Evolutionary conservation across 1,140 invertebrate species (phyloP), one percentile per base, ranked within the genome.

Genomic region (Gryon sp.): DNA sequence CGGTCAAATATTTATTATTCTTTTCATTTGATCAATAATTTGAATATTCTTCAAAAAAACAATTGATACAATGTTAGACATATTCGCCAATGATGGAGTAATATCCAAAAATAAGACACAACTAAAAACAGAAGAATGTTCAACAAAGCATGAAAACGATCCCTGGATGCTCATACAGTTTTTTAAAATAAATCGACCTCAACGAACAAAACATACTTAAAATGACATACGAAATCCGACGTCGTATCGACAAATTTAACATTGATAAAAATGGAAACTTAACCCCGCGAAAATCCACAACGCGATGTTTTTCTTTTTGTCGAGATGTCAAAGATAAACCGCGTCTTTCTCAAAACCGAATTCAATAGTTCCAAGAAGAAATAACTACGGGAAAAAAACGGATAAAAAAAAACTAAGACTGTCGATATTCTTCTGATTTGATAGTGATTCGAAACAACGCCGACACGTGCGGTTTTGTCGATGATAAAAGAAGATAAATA

Each of bases 401-500:
- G 11, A 41, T 14, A 14, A 5, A 55, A 3, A 18, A 41, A 7
- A 16, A 16, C 7, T 16, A 14, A 18, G 2, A 19, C 41, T 57
- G 52, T 59, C 63, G 52, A 68, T 68, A 68, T 50, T 24, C 43
- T 38, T 48, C 26, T 9, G 2, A 48, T 48, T 59, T 50, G 32
- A 66, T 55, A 48, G 41, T 57, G 65, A 69, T 57, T 48, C 26
- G 43, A 43, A 70, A 50, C 26, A 36, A 43, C 43, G 45, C 26
- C 11, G 48, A 55, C 40, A 20, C 28, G 46, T 22, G 15, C 14
- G 20, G 15, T 38, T 26, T 9, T n/a, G 12, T 32, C 46, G 12
- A 46, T 24, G 41, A 28, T 2, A 46, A 52, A 52, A 59, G 9
- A n/a, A 57, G 43, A 30, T 24, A 50, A 28, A 11, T 57, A 18